phyloP scores from a whole-genome alignment of 1,140 invertebrate genomes.

The Trichomalopsis sarcophagae region DNA sequence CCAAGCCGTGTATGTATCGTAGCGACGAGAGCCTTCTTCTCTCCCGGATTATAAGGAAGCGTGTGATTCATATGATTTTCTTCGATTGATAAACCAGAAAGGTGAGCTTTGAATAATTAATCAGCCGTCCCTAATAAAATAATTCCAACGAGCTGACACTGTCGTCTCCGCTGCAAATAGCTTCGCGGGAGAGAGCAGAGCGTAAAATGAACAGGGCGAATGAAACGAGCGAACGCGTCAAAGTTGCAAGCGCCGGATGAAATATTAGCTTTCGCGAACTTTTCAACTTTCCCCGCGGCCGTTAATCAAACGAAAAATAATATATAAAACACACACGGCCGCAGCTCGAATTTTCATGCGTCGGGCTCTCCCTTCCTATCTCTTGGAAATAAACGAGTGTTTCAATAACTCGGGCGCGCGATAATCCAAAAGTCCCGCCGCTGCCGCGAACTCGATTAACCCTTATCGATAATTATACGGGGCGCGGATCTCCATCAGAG shows the following conservation, averaged over 20 bases:
- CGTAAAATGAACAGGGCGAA: not conserved
- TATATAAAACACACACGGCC: not conserved
- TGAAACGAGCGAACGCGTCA: not conserved
- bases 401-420: not conserved
- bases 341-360: not conserved
- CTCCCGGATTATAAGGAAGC: not conserved
- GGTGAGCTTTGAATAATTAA: not conserved
- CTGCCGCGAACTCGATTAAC: not conserved
- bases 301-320: not conserved
- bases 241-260: not conserved
- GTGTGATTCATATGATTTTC: too few species aligned
- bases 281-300: not conserved
- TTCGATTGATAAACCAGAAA: not conserved
- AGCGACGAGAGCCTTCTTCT: not conserved
- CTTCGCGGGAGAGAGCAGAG: not conserved
- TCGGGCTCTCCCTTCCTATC: too few species aligned
- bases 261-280: slow-evolving; percentile 4
- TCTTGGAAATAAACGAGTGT: not conserved
- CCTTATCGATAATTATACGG: not conserved
- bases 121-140: not conserved
- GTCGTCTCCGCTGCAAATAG: not conserved
- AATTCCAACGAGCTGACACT: not conserved
- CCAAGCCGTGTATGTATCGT: not conserved
- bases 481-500: not conserved
- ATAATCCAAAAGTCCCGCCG: not conserved